Conservation (phyloP, 2,113 vertebrate genomes). For the Sigmodon hispidus region DNA sequence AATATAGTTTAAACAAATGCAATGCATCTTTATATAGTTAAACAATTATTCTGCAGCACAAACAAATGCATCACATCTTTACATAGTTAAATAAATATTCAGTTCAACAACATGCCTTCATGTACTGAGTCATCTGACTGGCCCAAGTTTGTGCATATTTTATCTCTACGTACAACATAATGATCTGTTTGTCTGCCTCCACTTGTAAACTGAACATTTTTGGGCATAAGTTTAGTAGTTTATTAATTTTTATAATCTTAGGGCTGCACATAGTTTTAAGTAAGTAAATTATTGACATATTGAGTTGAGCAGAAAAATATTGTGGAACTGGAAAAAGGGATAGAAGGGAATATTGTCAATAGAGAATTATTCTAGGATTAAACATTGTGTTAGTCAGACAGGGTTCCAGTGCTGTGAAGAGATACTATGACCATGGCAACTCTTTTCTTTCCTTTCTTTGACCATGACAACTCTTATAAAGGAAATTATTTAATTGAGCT, state of each 20-base stretch:
- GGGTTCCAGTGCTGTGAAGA: background rate
- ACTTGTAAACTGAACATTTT: background rate
- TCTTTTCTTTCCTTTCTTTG: no score
- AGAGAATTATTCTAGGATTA: background rate
- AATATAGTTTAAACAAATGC: background rate
- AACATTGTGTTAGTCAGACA: background rate
- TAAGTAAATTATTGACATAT: conserved; percentile 27
- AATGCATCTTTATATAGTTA: background rate
- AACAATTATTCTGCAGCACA: background rate
- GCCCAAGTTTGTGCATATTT: background rate
- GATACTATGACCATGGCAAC: background rate
- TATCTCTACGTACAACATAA: background rate
- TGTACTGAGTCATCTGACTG: background rate
- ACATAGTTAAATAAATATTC: background rate
- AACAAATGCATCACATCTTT: background rate
- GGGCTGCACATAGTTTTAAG: background rate
- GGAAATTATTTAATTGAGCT: background rate
- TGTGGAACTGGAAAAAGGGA: background rate
- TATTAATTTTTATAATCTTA: background rate
- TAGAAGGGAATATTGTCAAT: background rate
- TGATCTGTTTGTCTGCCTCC: background rate
- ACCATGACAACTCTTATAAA: background rate
- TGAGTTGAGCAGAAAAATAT: conserved; percentile 20
- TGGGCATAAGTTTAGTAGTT: background rate
- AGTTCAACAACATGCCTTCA: background rate